Evolutionary conservation across 2,113 vertebrate genomes (phyloP).

Genomic region (Phalacrocorax carbo): DNA sequence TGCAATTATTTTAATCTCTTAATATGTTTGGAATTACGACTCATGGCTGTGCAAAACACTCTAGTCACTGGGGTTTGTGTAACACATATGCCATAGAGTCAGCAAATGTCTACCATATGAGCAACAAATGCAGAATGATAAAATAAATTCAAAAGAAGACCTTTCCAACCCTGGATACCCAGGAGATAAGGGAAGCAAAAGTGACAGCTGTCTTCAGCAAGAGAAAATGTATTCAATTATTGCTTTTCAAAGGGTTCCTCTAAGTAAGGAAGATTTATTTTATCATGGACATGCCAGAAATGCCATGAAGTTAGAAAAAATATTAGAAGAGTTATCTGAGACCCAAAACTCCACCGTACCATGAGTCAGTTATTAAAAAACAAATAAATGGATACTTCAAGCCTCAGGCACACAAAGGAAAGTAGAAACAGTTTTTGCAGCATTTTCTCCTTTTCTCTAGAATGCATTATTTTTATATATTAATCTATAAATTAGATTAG

Average conservation of each 20-base stretch:
- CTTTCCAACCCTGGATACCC: slow-evolving; percentile 55
- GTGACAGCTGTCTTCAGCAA: slow-evolving; percentile 68
- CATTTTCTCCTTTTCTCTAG: background rate
- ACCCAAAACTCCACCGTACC: background rate
- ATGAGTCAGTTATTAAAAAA: slow-evolving; percentile 55
- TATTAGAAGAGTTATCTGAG: slow-evolving; percentile 47
- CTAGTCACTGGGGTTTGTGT: background rate
- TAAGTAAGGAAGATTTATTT: slow-evolving; percentile 59
- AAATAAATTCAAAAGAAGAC: slow-evolving; percentile 66
- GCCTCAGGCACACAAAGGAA: background rate
- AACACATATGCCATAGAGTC: slow-evolving; percentile 6
- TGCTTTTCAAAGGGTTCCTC: slow-evolving; percentile 57
- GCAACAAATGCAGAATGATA: slow-evolving; percentile 23
- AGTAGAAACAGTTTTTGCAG: background rate
- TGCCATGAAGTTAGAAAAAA: slow-evolving; percentile 59
- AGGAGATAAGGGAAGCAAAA: slow-evolving; percentile 43
- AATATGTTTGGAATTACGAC: slow-evolving; percentile 59
- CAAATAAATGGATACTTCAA: slow-evolving; percentile 51
- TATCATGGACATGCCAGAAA: slow-evolving; percentile 66
- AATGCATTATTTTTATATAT: background rate
- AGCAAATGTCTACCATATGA: slow-evolving; percentile 53
- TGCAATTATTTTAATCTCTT: slow-evolving; percentile 61
- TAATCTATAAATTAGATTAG: background rate
- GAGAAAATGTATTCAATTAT: slow-evolving; percentile 37
- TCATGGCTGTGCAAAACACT: slow-evolving; percentile 23